A percentile compares a stretch with the other conserved stretches of the same genome.
phyloP scores from a whole-genome alignment of 2,113 vertebrate genomes.

The Podarcis muralis region DNA sequence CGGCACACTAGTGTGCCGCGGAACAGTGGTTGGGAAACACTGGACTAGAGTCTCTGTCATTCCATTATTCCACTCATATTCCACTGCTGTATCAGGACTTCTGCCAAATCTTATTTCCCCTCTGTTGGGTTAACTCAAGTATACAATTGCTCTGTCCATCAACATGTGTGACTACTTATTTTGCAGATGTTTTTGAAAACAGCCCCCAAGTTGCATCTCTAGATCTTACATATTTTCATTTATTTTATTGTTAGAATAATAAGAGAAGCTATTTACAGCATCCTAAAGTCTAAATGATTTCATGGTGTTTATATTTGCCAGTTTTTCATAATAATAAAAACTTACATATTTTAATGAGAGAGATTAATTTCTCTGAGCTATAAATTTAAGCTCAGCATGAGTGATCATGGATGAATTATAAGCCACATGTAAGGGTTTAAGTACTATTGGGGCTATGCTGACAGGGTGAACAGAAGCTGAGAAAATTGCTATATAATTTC shows the following conservation, averaged over 20 bases:
- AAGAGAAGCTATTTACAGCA: background rate
- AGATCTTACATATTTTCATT: background rate
- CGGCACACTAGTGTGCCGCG: too few relatives aligned
- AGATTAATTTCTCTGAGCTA: conserved; percentile 19
- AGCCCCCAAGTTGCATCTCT: background rate
- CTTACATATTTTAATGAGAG: conserved; percentile 20
- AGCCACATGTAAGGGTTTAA: conserved; percentile 10
- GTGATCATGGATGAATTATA: background rate
- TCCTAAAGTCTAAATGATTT: background rate
- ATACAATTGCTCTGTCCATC: background rate
- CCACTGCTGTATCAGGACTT: background rate
- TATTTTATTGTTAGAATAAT: background rate
- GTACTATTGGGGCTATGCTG: conserved; percentile 16
- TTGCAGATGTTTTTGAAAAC: background rate
- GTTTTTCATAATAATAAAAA: background rate
- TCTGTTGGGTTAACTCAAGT: background rate
- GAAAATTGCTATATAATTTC: conserved; percentile 41
- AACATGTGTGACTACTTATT: background rate
- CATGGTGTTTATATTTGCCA: background rate
- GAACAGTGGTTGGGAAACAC: too few relatives aligned
- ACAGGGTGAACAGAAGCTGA: conserved; percentile 14
- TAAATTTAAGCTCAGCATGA: background rate
- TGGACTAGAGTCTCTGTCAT: background rate
- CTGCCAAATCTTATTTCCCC: background rate
- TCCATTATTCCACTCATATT: background rate